Conservation (phyloP, 1,140 invertebrate species). For the Drosophila paulistorum region DNA sequence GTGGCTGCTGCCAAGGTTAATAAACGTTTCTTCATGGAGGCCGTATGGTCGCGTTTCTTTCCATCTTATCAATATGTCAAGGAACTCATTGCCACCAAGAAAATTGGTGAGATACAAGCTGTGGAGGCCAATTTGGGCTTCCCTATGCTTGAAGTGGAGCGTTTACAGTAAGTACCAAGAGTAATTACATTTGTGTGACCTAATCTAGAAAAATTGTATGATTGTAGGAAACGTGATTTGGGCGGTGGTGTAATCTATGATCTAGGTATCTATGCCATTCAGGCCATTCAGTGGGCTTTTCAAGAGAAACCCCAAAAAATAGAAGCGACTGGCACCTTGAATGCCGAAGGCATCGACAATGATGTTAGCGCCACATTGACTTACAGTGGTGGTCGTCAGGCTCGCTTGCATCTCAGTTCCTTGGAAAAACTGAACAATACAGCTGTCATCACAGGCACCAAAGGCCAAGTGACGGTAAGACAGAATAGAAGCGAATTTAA, state of each 20-base stretch:
- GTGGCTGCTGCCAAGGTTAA: slow-evolving; percentile 86
- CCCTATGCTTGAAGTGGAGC: slow-evolving; percentile 85
- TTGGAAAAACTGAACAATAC: slow-evolving; percentile 85
- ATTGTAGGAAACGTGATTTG: slow-evolving; percentile 85
- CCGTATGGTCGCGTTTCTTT: slow-evolving; percentile 92
- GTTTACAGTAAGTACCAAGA: slow-evolving; percentile 85
- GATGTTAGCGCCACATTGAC: slow-evolving; percentile 86
- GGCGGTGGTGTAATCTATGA: slow-evolving; percentile 93
- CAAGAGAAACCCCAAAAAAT: slow-evolving; percentile 87
- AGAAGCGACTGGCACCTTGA: slow-evolving; percentile 87
- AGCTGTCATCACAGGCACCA: slow-evolving; percentile 87
- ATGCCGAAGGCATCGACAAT: slow-evolving; percentile 88
- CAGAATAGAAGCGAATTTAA: background rate
- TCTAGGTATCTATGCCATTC: slow-evolving; percentile 92
- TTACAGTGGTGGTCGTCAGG: slow-evolving; percentile 87
- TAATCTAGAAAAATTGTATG: background rate
- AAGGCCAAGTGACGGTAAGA: slow-evolving; percentile 86
- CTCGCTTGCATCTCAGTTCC: slow-evolving; percentile 85
- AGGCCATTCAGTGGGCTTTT: slow-evolving; percentile 89
- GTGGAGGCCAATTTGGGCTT: slow-evolving; percentile 89
- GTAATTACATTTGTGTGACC: too few species aligned
- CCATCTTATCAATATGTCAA: slow-evolving; percentile 89
- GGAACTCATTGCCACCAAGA: slow-evolving; percentile 85
- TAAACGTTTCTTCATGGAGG: slow-evolving; percentile 92
- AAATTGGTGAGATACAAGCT: slow-evolving; percentile 89